Evolutionary conservation across 1,140 invertebrate genomes (phyloP).

Genomic region (Papilio glaucus): DNA sequence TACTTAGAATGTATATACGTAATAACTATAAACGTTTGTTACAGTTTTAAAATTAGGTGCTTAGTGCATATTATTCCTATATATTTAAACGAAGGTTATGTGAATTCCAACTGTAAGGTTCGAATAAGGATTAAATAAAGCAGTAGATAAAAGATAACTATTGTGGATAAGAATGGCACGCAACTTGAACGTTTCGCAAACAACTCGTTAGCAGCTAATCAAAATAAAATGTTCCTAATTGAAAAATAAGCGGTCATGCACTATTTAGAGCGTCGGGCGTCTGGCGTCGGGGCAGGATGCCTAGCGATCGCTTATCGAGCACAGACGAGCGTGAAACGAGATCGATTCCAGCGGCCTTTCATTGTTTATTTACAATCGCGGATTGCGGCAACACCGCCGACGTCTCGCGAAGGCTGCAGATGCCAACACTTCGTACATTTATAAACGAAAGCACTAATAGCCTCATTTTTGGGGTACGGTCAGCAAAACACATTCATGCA

Average conservation of each 20-base stretch:
- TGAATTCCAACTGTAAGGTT: no score
- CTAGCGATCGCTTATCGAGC: constrained; percentile 35
- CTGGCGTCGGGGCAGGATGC: constrained; percentile 36
- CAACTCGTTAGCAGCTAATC: constrained; percentile 10
- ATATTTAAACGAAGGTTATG: no score
- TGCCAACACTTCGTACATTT: neutral
- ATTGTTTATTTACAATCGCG: constrained; percentile 37
- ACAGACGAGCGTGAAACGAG: constrained; percentile 42
- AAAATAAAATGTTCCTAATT: constrained; percentile 1
- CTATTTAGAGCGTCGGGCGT: constrained; percentile 31
- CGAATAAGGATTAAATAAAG: no score
- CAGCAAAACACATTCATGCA: neutral
- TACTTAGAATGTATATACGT: no score
- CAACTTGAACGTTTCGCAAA: neutral
- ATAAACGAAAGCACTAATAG: no score
- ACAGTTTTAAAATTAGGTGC: no score
- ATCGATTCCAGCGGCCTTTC: constrained; percentile 42
- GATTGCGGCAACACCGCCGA: neutral
- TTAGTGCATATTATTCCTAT: no score
- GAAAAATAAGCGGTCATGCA: constrained; percentile 35
- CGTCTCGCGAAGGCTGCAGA: neutral
- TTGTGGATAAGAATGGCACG: no score
- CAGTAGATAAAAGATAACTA: no score
- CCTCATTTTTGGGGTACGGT: neutral
- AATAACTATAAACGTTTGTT: no score